Base-by-base conservation (phyloP, 2,888 invertebrate genomes). In the Pomacea canaliculata region DNA sequence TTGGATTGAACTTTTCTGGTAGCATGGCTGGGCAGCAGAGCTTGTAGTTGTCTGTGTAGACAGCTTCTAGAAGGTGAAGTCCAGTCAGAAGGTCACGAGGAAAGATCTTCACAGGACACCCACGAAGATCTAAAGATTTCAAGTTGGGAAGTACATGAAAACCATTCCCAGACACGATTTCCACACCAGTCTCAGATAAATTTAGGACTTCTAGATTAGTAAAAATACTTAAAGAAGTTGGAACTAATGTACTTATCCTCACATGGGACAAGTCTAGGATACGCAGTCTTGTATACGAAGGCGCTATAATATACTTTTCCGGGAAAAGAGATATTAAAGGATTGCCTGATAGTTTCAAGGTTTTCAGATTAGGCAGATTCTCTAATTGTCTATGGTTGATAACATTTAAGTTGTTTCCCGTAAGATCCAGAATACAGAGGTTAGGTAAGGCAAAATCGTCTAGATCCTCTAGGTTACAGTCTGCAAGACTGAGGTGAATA, bases 21-120 rank as follows among this genome's bases (percentile, higher is more conserved):
- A 67, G 59, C 48, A 78, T 51, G 60, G 70, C 27, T 51, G 69
- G 46, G 62, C 69, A 72, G 46, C 77, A 75, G 8, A 75, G 27
- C 19, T 60, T 68, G 51, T 68, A 69, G 70, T 13, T 75, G 62
- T 75, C 75, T 3, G 69, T 63, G 51, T 70, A 56, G 8, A 77
- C n/a, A 69, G 37, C 19, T 7, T 27, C 3, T 37, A 63, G 27
- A 10, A 23, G 63, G 27, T 63, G 16, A n/a, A 63, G 63, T 12
- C 63, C 63, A 1, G 12, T 27, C 1, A 63, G 27, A 4, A 63
- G 63, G 27, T 63, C 63, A 23, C 63, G 63, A 10, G 63, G 63
- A 63, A 63, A 63, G n/a, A 27, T 8, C 10, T n/a, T 1, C 19
- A 63, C 12, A 2, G n/a, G 19, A 27, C 63, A 63, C 2, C 63